Evolutionary conservation across 2,888 invertebrate genomes (phyloP).

Genomic region (Ommatoiulus sabulosus): DNA sequence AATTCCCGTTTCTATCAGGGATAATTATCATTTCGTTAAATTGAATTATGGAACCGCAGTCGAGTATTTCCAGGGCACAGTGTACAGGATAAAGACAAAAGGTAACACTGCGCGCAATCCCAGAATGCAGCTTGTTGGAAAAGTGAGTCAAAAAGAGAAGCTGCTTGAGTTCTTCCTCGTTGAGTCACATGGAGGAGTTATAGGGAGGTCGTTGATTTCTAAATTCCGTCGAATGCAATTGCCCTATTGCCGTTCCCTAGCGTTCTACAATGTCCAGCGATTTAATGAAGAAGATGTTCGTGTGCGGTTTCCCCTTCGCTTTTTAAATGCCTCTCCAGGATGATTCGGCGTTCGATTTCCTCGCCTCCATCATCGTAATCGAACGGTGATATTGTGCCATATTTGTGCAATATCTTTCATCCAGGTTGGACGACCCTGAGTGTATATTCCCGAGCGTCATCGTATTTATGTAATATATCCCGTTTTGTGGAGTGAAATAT

Average conservation of each 20-base stretch:
- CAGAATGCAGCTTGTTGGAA: background rate
- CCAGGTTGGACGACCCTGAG: background rate
- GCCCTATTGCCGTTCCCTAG: background rate
- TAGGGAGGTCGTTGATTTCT: background rate
- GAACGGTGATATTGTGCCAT: constrained; percentile 46
- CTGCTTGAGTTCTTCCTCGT: background rate
- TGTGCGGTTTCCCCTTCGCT: constrained; percentile 21
- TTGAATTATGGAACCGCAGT: too few relatives aligned
- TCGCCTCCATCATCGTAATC: constrained; percentile 48
- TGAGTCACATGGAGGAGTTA: constrained; percentile 27
- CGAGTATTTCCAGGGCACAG: background rate
- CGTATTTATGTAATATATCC: too few relatives aligned
- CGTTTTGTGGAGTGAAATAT: too few relatives aligned
- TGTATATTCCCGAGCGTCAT: background rate
- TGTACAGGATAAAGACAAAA: background rate
- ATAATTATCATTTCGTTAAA: too few relatives aligned
- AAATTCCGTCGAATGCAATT: background rate
- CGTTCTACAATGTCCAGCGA: background rate
- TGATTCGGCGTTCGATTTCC: constrained; percentile 38
- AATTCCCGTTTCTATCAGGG: too few relatives aligned
- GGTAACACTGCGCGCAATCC: background rate
- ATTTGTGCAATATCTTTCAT: too few relatives aligned
- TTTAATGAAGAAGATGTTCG: constrained; percentile 10
- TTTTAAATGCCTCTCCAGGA: background rate
- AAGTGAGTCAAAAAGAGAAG: background rate